phyloP scores from a whole-genome alignment of 2,113 vertebrate species.

The Helogale parvula region DNA sequence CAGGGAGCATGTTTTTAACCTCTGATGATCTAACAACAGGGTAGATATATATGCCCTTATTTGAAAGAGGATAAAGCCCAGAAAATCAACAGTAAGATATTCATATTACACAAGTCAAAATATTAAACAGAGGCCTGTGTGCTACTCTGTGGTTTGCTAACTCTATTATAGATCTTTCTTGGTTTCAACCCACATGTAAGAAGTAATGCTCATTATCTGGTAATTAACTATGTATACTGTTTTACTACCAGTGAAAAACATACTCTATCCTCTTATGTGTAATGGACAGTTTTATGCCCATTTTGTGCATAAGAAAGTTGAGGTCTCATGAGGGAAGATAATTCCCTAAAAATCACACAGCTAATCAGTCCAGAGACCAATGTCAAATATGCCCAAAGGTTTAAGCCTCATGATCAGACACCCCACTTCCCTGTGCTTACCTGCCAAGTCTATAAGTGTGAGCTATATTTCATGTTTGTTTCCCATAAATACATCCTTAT shows the following conservation, averaged over 20 bases:
- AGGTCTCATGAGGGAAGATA: background rate
- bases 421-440: constrained; percentile 4
- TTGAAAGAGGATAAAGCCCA: background rate
- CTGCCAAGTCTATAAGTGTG: constrained; percentile 43
- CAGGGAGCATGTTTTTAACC: background rate
- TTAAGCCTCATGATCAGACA: background rate
- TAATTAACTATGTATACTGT: background rate
- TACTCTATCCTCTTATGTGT: background rate
- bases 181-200: background rate
- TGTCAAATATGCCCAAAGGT: constrained; percentile 11
- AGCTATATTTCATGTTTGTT: constrained; percentile 60
- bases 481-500: constrained; percentile 72
- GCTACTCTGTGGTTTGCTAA: background rate
- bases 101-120: background rate
- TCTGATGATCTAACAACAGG: background rate
- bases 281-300: constrained; percentile 38
- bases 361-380: background rate
- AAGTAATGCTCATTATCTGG: background rate
- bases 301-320: constrained; percentile 36
- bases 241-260: background rate
- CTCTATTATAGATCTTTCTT: background rate
- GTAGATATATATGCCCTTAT: background rate
- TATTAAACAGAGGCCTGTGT: background rate
- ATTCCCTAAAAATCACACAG: background rate
- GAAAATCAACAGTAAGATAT: constrained; percentile 33